Conservation (phyloP, 1,140 invertebrate genomes). For the Charaxes varanes region DNA sequence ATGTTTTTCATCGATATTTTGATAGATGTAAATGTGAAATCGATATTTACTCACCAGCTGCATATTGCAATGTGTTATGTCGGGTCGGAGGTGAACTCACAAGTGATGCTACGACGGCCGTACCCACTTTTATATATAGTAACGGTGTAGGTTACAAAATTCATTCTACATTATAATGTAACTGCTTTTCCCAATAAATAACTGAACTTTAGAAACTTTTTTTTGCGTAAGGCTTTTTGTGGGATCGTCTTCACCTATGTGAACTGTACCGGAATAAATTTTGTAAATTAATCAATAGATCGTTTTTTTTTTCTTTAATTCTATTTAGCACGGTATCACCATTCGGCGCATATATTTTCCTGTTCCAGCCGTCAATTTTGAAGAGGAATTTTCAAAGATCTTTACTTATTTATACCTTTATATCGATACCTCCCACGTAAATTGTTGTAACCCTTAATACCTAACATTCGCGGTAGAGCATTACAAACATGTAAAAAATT, state of each 20-base stretch:
- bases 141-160: conserved; percentile 46
- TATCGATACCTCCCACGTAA: too few species aligned
- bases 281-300: background rate
- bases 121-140: conserved; percentile 44
- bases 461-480: too few species aligned
- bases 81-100: conserved; percentile 47
- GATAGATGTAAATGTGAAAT: conserved; percentile 4
- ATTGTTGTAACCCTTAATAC: too few species aligned
- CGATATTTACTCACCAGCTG: conserved; percentile 50
- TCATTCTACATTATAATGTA: conserved; percentile 55
- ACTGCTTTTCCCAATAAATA: conserved; percentile 56
- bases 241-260: too few species aligned
- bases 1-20: conserved; percentile 2
- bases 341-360: too few species aligned
- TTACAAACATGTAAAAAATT: too few species aligned
- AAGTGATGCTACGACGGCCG: conserved; percentile 35
- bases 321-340: too few species aligned
- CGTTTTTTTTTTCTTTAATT: conserved; percentile 1
- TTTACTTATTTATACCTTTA: too few species aligned
- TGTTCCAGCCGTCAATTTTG: too few species aligned
- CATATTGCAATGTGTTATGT: conserved; percentile 43
- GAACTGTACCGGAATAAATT: background rate
- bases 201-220: conserved; percentile 47
- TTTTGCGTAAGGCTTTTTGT: conserved; percentile 44
- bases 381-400: too few species aligned